Evolutionary conservation across 1,140 invertebrate species (phyloP).

Genomic region (Drosophila elegans): DNA sequence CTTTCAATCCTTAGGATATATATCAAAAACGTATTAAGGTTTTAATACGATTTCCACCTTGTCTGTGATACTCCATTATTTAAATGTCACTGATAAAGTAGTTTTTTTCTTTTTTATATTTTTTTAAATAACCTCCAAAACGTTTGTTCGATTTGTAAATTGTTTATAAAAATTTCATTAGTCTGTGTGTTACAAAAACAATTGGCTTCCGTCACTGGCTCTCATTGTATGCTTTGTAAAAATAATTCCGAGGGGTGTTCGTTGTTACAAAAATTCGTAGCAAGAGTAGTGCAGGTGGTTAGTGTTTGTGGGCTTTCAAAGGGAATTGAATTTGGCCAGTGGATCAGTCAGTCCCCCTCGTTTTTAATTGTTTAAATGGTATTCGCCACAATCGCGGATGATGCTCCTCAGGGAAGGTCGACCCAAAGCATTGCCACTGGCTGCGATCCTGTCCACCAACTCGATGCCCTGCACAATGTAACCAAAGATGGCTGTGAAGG

Average conservation of each 20-base stretch:
- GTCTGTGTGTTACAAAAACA: constrained; percentile 3
- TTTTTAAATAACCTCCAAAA: constrained; percentile 48
- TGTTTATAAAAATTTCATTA: constrained; percentile 35
- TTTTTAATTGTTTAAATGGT: constrained; percentile 72
- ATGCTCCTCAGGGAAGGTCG: constrained; percentile 91
- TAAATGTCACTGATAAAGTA: constrained; percentile 3
- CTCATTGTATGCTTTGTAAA: neutral
- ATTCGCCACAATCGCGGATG: constrained; percentile 91
- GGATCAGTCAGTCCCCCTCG: neutral
- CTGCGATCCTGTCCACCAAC: constrained; percentile 91
- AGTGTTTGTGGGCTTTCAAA: neutral
- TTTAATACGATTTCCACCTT: neutral
- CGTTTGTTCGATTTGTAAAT: constrained; percentile 42
- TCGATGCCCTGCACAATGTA: constrained; percentile 93
- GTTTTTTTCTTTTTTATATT: neutral
- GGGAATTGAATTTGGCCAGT: neutral
- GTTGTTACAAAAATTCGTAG: constrained; percentile 14
- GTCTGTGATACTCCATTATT: neutral
- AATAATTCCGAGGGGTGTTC: neutral
- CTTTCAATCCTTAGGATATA: constrained; percentile 1
- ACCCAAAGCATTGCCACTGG: constrained; percentile 90
- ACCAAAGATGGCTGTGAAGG: constrained; percentile 93
- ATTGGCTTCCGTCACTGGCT: constrained; percentile 4
- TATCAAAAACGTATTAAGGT: neutral
- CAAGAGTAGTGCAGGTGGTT: neutral